Evolutionary conservation across 1,140 invertebrate genomes (phyloP), one percentile per base, ranked within the genome.

Genomic region (Philopotamus ludificatus): DNA sequence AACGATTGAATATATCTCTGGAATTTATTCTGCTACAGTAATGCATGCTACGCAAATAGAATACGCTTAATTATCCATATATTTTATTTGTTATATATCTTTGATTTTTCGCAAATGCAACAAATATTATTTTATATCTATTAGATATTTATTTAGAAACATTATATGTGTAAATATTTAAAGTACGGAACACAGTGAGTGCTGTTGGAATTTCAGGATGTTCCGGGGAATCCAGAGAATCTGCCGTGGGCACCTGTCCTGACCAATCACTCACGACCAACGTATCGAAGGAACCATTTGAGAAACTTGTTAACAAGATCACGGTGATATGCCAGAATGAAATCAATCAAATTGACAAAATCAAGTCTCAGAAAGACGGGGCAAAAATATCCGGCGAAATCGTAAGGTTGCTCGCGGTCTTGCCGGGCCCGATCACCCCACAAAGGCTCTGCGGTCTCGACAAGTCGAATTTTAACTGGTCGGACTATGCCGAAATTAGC

Each of bases 351-450:
- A 71, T 81, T 9, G 68, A 73, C 16, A 67, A 72, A 28, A 77
- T 84, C 34, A 78, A 79, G 60, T 77, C 74, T 7, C 73, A 81
- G 34, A 72, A 39, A n/a, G 77, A 80, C 51, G 65, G 80, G n/a
- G 68, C 76, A 28, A 67, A 53, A 21, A 61, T 83, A 15, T 71
- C 72, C 66, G 63, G 51, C 66, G 69, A 73, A 15, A 57, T 77
- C 4, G 42, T 53, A 1, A 70, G 47, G 1, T 10, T 83, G 10
- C 41, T 69, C 2, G 47, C 71, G 16, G 73, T 74, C 59, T 76
- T 89, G 18, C 87, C 88, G 0, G 86, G 86, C 0, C 83, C 84
- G 1, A 59, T 85, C 22, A 89, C 86, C 0, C 76, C 83, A 12
- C 84, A 89, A 71, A 86, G 85, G 71, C 74, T 88, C 1, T 67